These are phyloP conservation scores for Philotrypesis tridentata DNA, from an alignment of 1,140 invertebrate species.

Conservation along the genomic window DNA sequence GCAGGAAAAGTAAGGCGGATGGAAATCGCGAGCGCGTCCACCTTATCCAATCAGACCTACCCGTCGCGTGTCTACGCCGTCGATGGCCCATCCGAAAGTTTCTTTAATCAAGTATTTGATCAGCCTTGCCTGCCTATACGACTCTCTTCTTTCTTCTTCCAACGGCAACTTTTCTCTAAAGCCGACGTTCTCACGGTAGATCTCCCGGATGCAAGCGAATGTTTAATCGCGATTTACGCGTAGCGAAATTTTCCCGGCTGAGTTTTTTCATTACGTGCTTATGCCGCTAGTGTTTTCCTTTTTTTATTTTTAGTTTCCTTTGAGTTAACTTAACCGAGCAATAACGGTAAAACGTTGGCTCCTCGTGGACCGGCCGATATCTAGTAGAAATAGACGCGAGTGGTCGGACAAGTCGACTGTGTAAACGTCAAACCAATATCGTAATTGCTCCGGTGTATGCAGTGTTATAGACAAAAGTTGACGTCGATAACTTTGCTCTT, in stretches of 20 bases:
- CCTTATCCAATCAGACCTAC: slow-evolving; percentile 60
- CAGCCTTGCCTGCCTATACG: slow-evolving; percentile 40
- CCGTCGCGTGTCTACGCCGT: slow-evolving; percentile 52
- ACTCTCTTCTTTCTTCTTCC: not conserved
- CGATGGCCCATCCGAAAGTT: slow-evolving; percentile 61
- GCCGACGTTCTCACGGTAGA: not conserved
- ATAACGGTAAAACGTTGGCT: not conserved
- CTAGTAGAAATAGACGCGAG: not conserved
- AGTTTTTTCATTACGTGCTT: not conserved
- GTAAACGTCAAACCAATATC: slow-evolving; percentile 59
- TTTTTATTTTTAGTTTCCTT: not conserved
- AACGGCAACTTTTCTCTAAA: not conserved
- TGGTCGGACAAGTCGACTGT: slow-evolving; percentile 44
- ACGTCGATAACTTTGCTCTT: not conserved
- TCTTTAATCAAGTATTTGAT: slow-evolving; percentile 68
- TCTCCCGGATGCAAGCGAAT: not conserved
- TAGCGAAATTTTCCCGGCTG: not conserved
- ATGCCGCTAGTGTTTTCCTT: too few species aligned
- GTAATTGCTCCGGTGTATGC: slow-evolving; percentile 54
- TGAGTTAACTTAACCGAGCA: not conserved
- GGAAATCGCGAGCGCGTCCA: slow-evolving; percentile 54
- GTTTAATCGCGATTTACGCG: not conserved
- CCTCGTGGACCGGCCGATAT: not conserved
- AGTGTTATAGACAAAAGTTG: not conserved
- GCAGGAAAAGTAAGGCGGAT: slow-evolving; percentile 34